A percentile compares a stretch with the other conserved stretches of the same genome.
Conservation (phyloP, 1,140 invertebrate genomes). For the Eurosta solidaginis region DNA sequence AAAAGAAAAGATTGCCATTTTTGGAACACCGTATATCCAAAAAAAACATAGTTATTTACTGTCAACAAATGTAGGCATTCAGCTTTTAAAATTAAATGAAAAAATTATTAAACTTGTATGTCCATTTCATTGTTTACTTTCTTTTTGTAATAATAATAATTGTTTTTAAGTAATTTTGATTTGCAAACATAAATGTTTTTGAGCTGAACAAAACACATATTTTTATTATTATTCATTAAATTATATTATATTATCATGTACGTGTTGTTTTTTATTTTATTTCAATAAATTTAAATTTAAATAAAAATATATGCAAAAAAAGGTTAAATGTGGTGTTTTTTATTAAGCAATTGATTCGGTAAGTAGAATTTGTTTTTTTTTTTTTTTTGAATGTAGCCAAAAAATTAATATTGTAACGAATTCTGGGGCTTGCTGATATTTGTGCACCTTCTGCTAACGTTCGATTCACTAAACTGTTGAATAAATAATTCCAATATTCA, state of each 20-base stretch:
- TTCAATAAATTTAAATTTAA: constrained; percentile 33
- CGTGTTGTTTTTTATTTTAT: constrained; percentile 33
- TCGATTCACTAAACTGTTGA: too few relatives aligned
- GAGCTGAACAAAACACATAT: constrained; percentile 4
- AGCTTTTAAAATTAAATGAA: constrained; percentile 29
- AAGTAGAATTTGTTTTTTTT: neutral
- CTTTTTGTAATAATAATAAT: constrained; percentile 31
- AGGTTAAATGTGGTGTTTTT: constrained; percentile 5
- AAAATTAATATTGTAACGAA: too few relatives aligned
- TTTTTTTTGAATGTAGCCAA: too few relatives aligned
- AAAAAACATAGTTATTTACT: neutral
- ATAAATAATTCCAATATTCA: too few relatives aligned
- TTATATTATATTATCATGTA: constrained; percentile 32
- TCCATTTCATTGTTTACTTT: neutral
- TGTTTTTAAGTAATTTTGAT: constrained; percentile 17
- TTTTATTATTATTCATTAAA: constrained; percentile 35
- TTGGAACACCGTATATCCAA: neutral
- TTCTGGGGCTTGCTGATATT: too few relatives aligned
- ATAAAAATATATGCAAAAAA: constrained; percentile 23
- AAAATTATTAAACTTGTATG: constrained; percentile 15
- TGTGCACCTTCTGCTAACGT: too few relatives aligned
- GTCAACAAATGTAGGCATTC: neutral
- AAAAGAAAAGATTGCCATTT: constrained; percentile 6
- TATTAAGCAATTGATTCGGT: neutral
- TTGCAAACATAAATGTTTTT: constrained; percentile 23